Conservation (phyloP, 2,113 vertebrate species). For the Zingel zingel region DNA sequence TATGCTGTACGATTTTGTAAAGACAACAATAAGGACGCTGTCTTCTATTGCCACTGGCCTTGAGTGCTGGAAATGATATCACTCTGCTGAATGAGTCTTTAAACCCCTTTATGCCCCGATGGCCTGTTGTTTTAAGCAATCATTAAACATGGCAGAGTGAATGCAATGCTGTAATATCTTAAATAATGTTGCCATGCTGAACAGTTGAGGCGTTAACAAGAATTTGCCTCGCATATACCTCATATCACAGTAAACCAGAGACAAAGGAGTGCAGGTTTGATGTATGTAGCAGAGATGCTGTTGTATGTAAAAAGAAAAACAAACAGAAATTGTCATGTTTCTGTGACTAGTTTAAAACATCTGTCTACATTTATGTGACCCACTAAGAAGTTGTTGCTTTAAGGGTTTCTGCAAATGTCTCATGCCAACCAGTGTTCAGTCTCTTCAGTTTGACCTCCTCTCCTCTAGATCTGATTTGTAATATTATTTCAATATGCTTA, state of each 20-base stretch:
- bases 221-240: slow-evolving; percentile 82
- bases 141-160: slow-evolving; percentile 86
- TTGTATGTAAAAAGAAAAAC: slow-evolving; percentile 50
- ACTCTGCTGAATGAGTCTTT: slow-evolving; percentile 58
- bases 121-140: slow-evolving; percentile 75
- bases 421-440: slow-evolving; percentile 75
- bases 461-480: slow-evolving; percentile 55
- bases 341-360: slow-evolving; percentile 57
- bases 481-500: slow-evolving; percentile 69
- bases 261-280: slow-evolving; percentile 65
- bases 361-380: slow-evolving; percentile 60
- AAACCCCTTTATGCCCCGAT: slow-evolving; percentile 46
- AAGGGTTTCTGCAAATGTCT: slow-evolving; percentile 66
- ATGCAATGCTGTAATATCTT: slow-evolving; percentile 70
- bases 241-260: slow-evolving; percentile 84
- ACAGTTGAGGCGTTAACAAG: slow-evolving; percentile 49
- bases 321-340: slow-evolving; percentile 51
- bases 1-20: slow-evolving; percentile 65
- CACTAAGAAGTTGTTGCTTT: slow-evolving; percentile 19
- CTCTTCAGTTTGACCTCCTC: slow-evolving; percentile 47
- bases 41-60: slow-evolving; percentile 88
- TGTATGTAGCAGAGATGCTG: slow-evolving; percentile 80
- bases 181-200: slow-evolving; percentile 53
- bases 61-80: slow-evolving; percentile 82
- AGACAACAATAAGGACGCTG: slow-evolving; percentile 79